Evolutionary conservation across 1,140 invertebrate species (phyloP).

Genomic region (Pseudobourletiella spinata): DNA sequence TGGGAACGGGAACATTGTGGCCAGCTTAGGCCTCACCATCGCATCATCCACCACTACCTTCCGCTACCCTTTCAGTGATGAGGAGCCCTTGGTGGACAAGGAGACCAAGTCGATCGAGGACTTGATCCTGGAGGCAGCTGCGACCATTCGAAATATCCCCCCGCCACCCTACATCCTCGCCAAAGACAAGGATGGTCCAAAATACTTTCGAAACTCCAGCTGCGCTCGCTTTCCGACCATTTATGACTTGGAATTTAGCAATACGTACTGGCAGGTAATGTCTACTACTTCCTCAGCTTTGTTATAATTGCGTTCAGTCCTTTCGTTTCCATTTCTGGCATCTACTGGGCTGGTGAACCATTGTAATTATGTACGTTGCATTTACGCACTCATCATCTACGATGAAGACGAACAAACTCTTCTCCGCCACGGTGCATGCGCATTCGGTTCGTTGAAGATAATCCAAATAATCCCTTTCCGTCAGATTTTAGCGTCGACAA

Average conservation of each 20-base stretch:
- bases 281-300: too few species aligned
- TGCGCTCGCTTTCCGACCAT: conserved; percentile 74
- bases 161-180: conserved; percentile 31
- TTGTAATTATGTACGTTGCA: too few species aligned
- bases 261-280: conserved; percentile 63
- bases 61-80: conserved; percentile 30
- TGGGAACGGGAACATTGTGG: neutral
- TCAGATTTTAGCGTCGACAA: too few species aligned
- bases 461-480: too few species aligned
- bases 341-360: too few species aligned
- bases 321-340: too few species aligned
- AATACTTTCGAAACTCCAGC: conserved; percentile 60
- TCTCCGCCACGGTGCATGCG: too few species aligned
- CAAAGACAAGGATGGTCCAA: conserved; percentile 54
- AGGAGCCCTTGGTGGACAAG: conserved; percentile 55
- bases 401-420: too few species aligned
- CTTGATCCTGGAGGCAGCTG: conserved; percentile 60
- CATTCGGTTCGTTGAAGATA: too few species aligned
- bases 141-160: conserved; percentile 36
- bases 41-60: conserved; percentile 25
- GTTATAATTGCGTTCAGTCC: too few species aligned
- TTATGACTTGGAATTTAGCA: conserved; percentile 82
- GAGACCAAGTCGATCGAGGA: conserved; percentile 60
- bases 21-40: conserved; percentile 11
- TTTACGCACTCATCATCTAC: too few species aligned